Percentiles rank a stretch among this genome's conserved stretches.
Conservation (phyloP, 2,113 vertebrate genomes). For the Alethe castanea region DNA sequence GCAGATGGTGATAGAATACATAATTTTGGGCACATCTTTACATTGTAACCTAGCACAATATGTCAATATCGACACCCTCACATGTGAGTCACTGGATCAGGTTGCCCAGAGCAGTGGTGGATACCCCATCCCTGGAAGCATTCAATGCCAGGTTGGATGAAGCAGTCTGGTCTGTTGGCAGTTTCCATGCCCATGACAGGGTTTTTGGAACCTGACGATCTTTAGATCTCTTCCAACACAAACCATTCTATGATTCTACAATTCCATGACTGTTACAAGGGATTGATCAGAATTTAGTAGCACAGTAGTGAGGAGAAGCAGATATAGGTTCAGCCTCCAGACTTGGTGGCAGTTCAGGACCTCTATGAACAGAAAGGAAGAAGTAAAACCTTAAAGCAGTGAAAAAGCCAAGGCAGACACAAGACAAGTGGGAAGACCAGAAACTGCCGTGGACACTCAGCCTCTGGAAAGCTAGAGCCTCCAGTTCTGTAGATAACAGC, state of each 20-base stretch:
- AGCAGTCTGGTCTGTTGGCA: neutral
- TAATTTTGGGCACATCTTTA: too few species aligned
- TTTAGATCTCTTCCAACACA: neutral
- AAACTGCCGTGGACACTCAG: neutral
- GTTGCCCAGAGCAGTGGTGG: neutral
- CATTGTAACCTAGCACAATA: too few species aligned
- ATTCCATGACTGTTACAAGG: neutral
- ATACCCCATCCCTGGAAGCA: neutral
- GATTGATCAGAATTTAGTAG: neutral
- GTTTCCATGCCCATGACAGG: neutral
- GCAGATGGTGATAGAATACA: too few species aligned
- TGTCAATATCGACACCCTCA: neutral
- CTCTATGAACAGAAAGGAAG: neutral
- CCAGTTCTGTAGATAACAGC: neutral
- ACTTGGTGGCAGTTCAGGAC: neutral
- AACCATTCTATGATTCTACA: neutral
- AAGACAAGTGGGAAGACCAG: neutral
- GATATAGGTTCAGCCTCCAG: neutral
- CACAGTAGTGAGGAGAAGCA: neutral
- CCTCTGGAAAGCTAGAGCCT: accelerated
- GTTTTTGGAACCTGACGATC: neutral
- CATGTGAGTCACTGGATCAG: neutral
- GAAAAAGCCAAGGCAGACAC: neutral
- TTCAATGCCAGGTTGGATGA: neutral
- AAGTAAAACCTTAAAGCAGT: neutral